These are phyloP conservation scores for Andrena marginata DNA, from an alignment of 2,888 invertebrate genomes.

Conservation along the genomic window DNA sequence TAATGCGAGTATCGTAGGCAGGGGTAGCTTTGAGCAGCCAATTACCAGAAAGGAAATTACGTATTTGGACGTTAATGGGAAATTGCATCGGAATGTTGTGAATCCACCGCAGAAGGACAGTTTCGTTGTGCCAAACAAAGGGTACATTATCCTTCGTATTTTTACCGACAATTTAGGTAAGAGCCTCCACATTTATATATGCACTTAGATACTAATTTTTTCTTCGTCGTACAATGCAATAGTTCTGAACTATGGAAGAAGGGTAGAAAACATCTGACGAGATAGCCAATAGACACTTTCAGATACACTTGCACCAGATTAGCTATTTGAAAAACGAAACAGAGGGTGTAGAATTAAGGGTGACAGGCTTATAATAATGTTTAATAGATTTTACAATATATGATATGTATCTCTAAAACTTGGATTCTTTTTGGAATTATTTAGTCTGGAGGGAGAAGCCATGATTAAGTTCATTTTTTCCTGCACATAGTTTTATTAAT, in stretches of 20 bases:
- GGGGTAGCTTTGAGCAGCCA: slow-evolving; percentile 79
- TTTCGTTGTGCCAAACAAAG: slow-evolving; percentile 88
- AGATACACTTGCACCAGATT: no score
- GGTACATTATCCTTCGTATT: slow-evolving; percentile 80
- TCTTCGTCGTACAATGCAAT: background rate
- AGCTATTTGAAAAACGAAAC: no score
- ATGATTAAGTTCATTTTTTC: no score
- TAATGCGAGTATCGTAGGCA: slow-evolving; percentile 69
- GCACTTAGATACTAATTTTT: background rate
- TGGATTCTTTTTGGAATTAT: no score
- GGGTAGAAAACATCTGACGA: no score
- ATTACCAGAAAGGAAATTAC: slow-evolving; percentile 84
- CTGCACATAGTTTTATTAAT: no score
- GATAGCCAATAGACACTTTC: no score
- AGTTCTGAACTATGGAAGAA: background rate
- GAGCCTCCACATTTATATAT: background rate
- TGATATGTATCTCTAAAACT: no score
- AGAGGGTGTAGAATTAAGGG: no score
- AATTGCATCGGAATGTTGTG: slow-evolving; percentile 85
- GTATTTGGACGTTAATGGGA: slow-evolving; percentile 81
- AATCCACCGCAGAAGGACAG: slow-evolving; percentile 87
- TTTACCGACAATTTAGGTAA: slow-evolving; percentile 76
- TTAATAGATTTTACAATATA: no score
- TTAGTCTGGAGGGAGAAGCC: no score
- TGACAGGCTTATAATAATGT: no score